Conservation (phyloP, 2,797 vertebrate species). For the Hoplostethus atlanticus region DNA sequence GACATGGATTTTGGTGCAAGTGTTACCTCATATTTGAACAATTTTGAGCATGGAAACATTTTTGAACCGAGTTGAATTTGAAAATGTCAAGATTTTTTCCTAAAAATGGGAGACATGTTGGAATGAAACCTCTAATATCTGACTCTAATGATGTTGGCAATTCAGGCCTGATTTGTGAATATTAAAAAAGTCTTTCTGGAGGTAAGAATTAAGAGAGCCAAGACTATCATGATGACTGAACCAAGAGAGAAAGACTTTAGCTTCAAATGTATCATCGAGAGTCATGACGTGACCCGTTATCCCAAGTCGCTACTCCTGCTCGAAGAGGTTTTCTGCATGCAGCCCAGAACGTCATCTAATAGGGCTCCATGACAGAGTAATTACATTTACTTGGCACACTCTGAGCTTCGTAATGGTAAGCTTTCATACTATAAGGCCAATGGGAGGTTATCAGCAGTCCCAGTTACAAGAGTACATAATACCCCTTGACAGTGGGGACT, state of each 20-base stretch:
- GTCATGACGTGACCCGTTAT: background rate
- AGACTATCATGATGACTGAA: background rate
- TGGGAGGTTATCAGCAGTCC: slow-evolving; percentile 12
- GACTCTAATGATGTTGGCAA: too few species aligned
- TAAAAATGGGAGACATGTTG: too few species aligned
- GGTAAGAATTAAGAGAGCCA: background rate
- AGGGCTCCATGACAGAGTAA: slow-evolving; percentile 39
- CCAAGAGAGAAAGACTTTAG: slow-evolving; percentile 9
- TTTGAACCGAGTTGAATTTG: too few species aligned
- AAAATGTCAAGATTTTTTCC: too few species aligned
- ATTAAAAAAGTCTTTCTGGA: too few species aligned
- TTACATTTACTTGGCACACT: slow-evolving; percentile 32
- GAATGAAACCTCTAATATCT: too few species aligned
- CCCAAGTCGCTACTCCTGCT: slow-evolving; percentile 5
- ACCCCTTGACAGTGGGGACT: background rate
- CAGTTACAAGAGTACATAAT: slow-evolving; percentile 3
- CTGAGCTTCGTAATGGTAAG: slow-evolving; percentile 20
- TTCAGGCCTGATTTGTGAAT: too few species aligned
- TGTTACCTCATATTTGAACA: too few species aligned
- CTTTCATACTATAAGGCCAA: slow-evolving; percentile 10
- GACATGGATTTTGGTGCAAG: too few species aligned
- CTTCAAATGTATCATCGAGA: slow-evolving; percentile 20
- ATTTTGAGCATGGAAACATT: too few species aligned
- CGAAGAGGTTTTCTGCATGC: slow-evolving; percentile 42
- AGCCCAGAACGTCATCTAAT: slow-evolving; percentile 23